Conservation (phyloP, 2,888 invertebrate species). For the Acanthococcus lagerstroemiae region DNA sequence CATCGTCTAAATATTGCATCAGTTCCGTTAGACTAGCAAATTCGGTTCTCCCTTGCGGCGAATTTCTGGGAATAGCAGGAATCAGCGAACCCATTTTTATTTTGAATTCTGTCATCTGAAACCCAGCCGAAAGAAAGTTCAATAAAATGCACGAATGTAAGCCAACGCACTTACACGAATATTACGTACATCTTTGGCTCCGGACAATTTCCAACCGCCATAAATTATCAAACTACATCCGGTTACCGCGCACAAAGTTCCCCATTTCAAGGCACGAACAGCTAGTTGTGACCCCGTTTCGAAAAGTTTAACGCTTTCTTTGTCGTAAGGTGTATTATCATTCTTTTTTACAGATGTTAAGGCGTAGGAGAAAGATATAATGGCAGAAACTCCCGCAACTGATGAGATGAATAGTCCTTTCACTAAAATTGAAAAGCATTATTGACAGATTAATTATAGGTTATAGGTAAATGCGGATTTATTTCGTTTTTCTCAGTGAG, state of each 20-base stretch:
- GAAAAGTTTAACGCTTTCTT: conserved; percentile 26
- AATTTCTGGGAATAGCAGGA: conserved; percentile 65
- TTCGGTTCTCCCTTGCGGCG: conserved; percentile 74
- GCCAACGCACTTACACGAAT: neutral
- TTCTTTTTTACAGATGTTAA: conserved; percentile 65
- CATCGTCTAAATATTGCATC: conserved; percentile 60
- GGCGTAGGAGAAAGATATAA: conserved; percentile 72
- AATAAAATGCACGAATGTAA: neutral
- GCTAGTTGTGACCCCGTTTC: conserved; percentile 63
- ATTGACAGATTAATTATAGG: no score
- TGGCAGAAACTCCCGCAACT: conserved; percentile 65
- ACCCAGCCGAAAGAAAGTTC: conserved; percentile 34
- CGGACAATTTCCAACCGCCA: conserved; percentile 78
- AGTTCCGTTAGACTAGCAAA: conserved; percentile 77
- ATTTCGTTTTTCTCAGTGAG: no score
- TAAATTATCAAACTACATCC: conserved; percentile 74
- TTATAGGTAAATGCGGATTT: no score
- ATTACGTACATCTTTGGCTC: conserved; percentile 59
- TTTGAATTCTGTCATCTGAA: conserved; percentile 71
- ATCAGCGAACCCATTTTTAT: conserved; percentile 65
- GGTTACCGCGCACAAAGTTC: conserved; percentile 72
- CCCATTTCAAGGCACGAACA: conserved; percentile 75
- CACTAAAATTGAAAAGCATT: no score
- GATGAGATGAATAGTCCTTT: conserved; percentile 51
- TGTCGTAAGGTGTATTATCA: conserved; percentile 48